Conservation (phyloP, 2,797 vertebrate genomes). For the Rhinophrynus dorsalis region DNA sequence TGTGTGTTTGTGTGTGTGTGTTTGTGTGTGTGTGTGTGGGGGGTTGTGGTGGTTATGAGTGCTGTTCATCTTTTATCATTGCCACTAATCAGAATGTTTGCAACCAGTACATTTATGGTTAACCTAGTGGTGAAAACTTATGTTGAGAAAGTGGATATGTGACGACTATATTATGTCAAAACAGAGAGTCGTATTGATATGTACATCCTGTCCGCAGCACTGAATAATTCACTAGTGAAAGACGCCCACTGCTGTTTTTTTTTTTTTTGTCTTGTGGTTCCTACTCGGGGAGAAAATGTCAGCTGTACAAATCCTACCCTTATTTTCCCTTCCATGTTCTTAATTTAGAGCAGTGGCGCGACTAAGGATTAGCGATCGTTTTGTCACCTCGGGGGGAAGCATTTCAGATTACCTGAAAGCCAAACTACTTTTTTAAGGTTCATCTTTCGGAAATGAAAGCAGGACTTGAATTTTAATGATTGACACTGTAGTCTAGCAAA, state of each 20-base stretch:
- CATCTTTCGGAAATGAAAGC: no score
- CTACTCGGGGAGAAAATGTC: not conserved
- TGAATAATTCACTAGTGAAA: not conserved
- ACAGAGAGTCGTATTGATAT: conserved; percentile 3
- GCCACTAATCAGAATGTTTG: no score
- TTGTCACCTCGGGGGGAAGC: no score
- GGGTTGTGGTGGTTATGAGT: no score
- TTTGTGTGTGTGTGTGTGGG: no score
- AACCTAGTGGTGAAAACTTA: conserved; percentile 9
- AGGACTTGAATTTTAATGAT: no score
- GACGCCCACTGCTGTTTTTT: conserved; percentile 6
- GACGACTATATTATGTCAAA: conserved; percentile 25
- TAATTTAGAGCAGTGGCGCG: not conserved
- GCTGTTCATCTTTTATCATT: no score
- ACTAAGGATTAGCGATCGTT: not conserved
- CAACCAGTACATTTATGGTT: no score
- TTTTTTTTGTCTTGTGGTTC: conserved; percentile 4
- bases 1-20: no score
- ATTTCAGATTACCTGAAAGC: no score
- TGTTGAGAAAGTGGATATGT: conserved; percentile 18
- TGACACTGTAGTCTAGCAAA: no score
- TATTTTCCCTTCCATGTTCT: conserved; percentile 4
- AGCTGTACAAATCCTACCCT: not conserved
- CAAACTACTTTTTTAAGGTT: no score
- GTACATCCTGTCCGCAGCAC: conserved; percentile 28